A percentile compares a stretch with the other conserved stretches of the same genome.
phyloP scores from a whole-genome alignment of 1,140 invertebrate species.

The Diploscapter pachys region DNA sequence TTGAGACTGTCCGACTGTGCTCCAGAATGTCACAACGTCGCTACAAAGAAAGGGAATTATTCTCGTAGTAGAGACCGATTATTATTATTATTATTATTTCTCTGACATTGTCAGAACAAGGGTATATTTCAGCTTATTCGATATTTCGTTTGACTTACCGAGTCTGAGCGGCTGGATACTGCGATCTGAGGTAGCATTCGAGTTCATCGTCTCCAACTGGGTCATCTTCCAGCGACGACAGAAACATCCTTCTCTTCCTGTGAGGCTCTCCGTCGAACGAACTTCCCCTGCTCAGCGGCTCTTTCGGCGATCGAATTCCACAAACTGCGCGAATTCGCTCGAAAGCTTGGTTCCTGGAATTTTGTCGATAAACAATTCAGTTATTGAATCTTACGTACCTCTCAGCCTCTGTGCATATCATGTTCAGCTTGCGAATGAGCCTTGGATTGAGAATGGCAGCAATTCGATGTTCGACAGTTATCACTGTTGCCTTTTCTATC shows the following conservation, averaged over 20 bases:
- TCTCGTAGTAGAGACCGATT: neutral
- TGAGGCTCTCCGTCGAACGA: constrained; percentile 32
- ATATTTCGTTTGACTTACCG: constrained; percentile 25
- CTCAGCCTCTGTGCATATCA: constrained; percentile 32
- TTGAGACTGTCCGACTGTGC: constrained; percentile 27
- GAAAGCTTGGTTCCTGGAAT: constrained; percentile 2
- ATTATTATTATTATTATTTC: neutral
- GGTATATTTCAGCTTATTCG: no score
- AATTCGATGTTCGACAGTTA: constrained; percentile 36
- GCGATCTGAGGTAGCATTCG: constrained; percentile 33
- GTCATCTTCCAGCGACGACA: constrained; percentile 35
- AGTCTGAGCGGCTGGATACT: constrained; percentile 26
- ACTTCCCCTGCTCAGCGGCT: constrained; percentile 22
- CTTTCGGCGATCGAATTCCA: constrained; percentile 23
- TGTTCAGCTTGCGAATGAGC: constrained; percentile 16
- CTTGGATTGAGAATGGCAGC: constrained; percentile 35
- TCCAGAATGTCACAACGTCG: constrained; percentile 37
- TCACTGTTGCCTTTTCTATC: constrained; percentile 18
- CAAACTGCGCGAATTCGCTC: constrained; percentile 13
- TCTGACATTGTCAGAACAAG: constrained; percentile 4
- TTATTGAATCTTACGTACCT: constrained; percentile 7
- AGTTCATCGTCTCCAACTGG: constrained; percentile 32
- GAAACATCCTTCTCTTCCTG: constrained; percentile 37
- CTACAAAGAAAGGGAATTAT: constrained; percentile 21
- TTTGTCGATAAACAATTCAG: neutral